Evolutionary conservation across 2,113 vertebrate species (phyloP).

Genomic region (Melanostigma gelatinosum): DNA sequence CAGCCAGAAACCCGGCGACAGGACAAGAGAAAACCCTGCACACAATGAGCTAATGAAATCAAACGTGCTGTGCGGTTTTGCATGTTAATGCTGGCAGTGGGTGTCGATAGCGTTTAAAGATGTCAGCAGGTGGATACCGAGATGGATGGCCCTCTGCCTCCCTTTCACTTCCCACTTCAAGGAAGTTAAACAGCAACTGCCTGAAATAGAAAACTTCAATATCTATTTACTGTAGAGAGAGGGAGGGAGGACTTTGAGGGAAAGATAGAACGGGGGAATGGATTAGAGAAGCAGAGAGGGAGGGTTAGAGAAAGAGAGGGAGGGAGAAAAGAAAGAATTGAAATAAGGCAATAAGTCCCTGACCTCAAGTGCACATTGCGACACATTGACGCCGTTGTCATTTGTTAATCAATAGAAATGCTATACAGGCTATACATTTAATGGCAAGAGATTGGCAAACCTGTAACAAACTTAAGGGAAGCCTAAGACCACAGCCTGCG

Average conservation of each 20-base stretch:
- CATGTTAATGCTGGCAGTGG: conserved; percentile 80
- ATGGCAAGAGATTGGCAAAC: conserved; percentile 74
- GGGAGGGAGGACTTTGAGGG: conserved; percentile 44
- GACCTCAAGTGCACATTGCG: conserved; percentile 80
- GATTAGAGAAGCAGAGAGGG: conserved; percentile 35
- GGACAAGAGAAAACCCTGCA: conserved; percentile 58
- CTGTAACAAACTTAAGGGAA: conserved; percentile 72
- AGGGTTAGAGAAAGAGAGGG: conserved; percentile 20
- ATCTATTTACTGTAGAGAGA: conserved; percentile 72
- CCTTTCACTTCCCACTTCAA: conserved; percentile 76
- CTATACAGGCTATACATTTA: conserved; percentile 76
- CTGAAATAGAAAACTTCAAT: conserved; percentile 84
- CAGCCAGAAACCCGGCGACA: conserved; percentile 57
- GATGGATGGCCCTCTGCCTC: conserved; percentile 82
- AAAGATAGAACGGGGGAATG: conserved; percentile 45
- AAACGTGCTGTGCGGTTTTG: conserved; percentile 79
- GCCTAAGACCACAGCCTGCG: conserved; percentile 56
- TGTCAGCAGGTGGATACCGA: conserved; percentile 81
- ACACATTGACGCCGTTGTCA: conserved; percentile 79
- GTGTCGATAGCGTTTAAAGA: conserved; percentile 83
- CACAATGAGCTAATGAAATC: conserved; percentile 81
- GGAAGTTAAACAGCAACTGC: conserved; percentile 79
- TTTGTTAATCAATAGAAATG: conserved; percentile 80
- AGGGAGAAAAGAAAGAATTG: conserved; percentile 59
- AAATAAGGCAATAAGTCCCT: conserved; percentile 77